A percentile compares a stretch with the other conserved stretches of the same genome.
These are phyloP conservation scores for Cliona cf. orientalis DNA, from an alignment of 37 sponge, comb jelly and placozoan genomes.

Conservation along the genomic window DNA sequence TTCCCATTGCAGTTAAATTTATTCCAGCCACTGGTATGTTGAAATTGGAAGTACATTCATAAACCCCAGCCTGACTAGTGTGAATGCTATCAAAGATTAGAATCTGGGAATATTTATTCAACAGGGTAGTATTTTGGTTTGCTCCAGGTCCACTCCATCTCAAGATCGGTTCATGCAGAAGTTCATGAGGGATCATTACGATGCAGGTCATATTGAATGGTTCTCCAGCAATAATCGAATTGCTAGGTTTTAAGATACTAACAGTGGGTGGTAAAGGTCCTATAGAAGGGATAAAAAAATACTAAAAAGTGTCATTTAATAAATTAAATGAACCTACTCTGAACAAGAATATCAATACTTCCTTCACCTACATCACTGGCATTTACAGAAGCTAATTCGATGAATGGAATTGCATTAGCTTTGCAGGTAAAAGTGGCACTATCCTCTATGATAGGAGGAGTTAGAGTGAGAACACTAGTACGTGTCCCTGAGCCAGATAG, in stretches of 20 bases:
- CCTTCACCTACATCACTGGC: not conserved
- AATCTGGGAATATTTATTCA: too few species aligned
- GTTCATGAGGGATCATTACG: not conserved
- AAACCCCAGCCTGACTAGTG: not conserved
- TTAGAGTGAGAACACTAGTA: not conserved
- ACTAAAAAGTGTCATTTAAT: too few species aligned
- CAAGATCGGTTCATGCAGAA: not conserved
- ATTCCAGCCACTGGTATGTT: not conserved
- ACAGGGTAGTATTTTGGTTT: not conserved
- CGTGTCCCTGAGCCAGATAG: not conserved
- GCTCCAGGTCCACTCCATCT: constrained; percentile 12
- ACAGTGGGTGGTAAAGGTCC: not conserved
- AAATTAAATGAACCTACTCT: too few species aligned
- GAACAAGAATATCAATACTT: too few species aligned
- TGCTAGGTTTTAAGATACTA: not conserved
- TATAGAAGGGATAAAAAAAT: too few species aligned
- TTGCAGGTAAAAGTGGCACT: not conserved
- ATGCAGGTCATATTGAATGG: not conserved
- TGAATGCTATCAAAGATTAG: too few species aligned
- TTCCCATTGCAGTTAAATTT: not conserved
- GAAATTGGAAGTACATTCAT: not conserved
- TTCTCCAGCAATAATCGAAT: constrained; percentile 1
- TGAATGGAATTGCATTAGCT: not conserved
- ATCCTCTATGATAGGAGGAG: not conserved
- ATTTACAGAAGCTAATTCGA: too few species aligned